phyloP scores from a whole-genome alignment of 2,113 vertebrate genomes.

The Mandrillus leucophaeus region DNA sequence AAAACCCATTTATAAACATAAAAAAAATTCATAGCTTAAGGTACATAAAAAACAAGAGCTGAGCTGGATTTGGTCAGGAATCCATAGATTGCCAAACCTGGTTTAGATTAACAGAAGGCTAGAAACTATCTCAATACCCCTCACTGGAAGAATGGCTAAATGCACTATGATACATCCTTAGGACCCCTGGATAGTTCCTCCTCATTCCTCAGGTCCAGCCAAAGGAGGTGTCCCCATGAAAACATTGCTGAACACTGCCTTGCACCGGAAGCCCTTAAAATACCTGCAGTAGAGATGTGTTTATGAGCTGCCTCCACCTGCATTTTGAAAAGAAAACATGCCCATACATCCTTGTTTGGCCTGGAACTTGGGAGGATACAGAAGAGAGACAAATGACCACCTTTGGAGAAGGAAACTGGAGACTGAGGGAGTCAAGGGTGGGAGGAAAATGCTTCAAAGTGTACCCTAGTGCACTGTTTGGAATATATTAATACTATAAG shows the following conservation, averaged over 20 bases:
- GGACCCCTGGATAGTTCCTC: background rate
- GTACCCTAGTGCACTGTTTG: background rate
- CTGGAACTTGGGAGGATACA: background rate
- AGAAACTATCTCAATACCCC: background rate
- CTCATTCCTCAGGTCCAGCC: too few species aligned
- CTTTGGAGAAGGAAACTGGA: background rate
- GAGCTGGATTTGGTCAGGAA: background rate
- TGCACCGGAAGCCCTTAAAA: background rate
- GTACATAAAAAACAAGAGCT: background rate
- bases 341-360: too few species aligned
- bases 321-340: background rate
- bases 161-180: too few species aligned
- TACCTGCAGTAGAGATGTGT: background rate
- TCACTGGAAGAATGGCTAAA: background rate
- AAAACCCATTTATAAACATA: background rate
- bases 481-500: background rate
- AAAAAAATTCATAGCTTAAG: background rate
- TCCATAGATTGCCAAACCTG: background rate
- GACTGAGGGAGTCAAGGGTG: background rate
- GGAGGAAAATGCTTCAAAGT: background rate
- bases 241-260: too few species aligned
- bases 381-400: background rate
- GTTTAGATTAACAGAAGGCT: background rate
- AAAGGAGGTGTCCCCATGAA: too few species aligned
- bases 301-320: background rate